Conservation (phyloP, 2,797 vertebrate genomes). For the Clamator glandarius region DNA sequence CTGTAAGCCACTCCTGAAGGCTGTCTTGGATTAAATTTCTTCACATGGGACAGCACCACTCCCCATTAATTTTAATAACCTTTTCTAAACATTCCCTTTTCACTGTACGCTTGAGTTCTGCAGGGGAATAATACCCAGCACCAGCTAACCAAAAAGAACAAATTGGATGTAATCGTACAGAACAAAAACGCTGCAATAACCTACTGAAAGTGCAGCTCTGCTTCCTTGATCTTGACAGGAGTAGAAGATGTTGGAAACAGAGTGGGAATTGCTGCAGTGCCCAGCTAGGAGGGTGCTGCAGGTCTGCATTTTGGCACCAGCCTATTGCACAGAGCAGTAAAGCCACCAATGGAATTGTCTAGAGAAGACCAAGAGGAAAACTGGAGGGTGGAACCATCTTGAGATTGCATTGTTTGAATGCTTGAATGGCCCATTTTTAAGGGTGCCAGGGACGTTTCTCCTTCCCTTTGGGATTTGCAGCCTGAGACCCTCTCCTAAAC, state of each 20-base stretch:
- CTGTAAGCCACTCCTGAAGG: constrained; percentile 5
- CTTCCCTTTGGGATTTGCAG: neutral
- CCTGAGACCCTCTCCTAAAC: neutral
- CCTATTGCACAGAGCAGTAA: neutral
- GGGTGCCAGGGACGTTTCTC: neutral
- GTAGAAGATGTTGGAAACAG: neutral
- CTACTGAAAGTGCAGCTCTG: neutral
- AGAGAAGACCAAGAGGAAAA: neutral
- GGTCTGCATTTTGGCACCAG: neutral
- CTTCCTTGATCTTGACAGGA: neutral
- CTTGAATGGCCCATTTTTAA: neutral
- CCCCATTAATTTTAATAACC: neutral
- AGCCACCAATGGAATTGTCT: neutral
- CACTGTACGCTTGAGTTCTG: fast-evolving
- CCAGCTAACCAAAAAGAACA: neutral
- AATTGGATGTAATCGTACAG: neutral
- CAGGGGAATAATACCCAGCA: neutral
- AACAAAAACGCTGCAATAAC: neutral
- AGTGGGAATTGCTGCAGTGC: fast-evolving
- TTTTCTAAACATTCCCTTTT: neutral
- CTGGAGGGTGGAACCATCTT: neutral
- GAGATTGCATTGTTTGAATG: neutral
- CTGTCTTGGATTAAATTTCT: neutral
- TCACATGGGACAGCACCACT: constrained; percentile 12
- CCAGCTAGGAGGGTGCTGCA: neutral